These are phyloP conservation scores for Bombus breviceps DNA, from an alignment of 1,140 invertebrate species.

Conservation along the genomic window DNA sequence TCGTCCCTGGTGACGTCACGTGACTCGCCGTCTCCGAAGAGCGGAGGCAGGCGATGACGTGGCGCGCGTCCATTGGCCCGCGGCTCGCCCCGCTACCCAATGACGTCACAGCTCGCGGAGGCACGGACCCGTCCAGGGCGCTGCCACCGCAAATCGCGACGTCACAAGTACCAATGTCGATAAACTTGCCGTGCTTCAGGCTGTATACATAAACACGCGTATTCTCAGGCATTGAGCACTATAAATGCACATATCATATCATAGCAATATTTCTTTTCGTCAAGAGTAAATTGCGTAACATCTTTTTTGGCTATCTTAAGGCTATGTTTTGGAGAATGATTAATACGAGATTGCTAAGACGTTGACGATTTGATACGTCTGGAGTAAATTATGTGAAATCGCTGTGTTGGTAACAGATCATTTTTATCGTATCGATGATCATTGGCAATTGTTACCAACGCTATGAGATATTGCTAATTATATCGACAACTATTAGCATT, in stretches of 20 bases:
- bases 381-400: too few species aligned
- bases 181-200: constrained; percentile 39
- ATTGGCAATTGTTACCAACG: too few species aligned
- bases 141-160: constrained; percentile 49
- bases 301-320: background rate
- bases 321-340: background rate
- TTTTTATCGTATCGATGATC: too few species aligned
- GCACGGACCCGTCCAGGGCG: constrained; percentile 47
- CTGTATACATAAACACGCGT: constrained; percentile 32
- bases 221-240: background rate
- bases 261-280: background rate
- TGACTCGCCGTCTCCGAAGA: constrained; percentile 62
- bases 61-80: constrained; percentile 67
- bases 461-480: background rate
- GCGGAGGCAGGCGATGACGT: constrained; percentile 76
- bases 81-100: constrained; percentile 55
- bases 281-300: background rate
- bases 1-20: constrained; percentile 75
- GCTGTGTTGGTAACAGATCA: background rate
- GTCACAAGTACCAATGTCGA: constrained; percentile 62
- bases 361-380: background rate
- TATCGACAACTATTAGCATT: background rate
- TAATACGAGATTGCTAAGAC: background rate
- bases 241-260: background rate
- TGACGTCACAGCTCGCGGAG: constrained; percentile 74